phyloP scores from a whole-genome alignment of 2,888 invertebrate genomes.

The Nycteola revayana region DNA sequence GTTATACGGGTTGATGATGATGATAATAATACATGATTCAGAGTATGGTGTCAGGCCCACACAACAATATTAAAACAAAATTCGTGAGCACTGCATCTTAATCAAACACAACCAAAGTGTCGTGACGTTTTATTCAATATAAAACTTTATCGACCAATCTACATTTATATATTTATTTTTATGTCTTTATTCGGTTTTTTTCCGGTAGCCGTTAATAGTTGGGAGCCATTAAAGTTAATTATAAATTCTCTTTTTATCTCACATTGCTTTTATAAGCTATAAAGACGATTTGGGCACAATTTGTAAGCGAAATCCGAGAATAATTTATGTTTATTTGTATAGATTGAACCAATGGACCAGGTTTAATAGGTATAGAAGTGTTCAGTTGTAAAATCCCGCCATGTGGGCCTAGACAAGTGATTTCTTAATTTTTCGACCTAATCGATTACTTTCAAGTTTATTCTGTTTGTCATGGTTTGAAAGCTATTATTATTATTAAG shows the following conservation, averaged over 20 bases:
- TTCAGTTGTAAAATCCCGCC: no score
- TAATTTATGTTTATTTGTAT: slow-evolving; percentile 53
- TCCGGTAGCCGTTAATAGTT: slow-evolving; percentile 80
- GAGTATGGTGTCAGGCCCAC: no score
- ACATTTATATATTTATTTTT: slow-evolving; percentile 77
- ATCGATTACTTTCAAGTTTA: no score
- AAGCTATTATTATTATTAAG: no score
- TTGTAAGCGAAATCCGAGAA: slow-evolving; percentile 67
- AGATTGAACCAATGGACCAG: slow-evolving; percentile 8
- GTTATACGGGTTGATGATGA: no score
- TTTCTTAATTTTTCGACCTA: no score
- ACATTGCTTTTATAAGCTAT: slow-evolving; percentile 75
- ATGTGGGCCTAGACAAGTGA: no score
- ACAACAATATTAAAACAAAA: no score
- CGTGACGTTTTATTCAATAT: slow-evolving; percentile 63
- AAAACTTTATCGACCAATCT: slow-evolving; percentile 69
- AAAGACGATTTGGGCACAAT: slow-evolving; percentile 63
- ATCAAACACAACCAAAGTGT: slow-evolving; percentile 42
- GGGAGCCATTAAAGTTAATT: slow-evolving; percentile 77
- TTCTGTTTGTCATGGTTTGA: no score
- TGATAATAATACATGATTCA: no score
- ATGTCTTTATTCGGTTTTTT: slow-evolving; percentile 77
- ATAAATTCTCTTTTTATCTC: slow-evolving; percentile 72
- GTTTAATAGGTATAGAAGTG: slow-evolving; percentile 12
- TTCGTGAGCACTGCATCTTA: slow-evolving; percentile 45